A percentile compares a stretch with the other conserved stretches of the same genome.
Evolutionary conservation across 2,888 invertebrate species (phyloP).

Genomic region (Epinotia brunnichana): DNA sequence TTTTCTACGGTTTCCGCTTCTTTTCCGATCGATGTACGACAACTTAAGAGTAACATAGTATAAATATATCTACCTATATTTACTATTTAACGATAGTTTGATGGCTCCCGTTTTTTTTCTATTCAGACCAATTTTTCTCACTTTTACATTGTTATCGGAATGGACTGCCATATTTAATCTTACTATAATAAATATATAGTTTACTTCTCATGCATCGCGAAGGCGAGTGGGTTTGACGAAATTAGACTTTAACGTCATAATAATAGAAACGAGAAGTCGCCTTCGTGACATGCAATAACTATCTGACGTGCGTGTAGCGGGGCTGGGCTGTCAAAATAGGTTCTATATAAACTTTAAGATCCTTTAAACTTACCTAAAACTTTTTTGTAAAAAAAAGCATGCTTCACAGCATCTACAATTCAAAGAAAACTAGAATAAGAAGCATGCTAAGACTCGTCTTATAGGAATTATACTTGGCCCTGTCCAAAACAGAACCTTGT

Average conservation of each 20-base stretch:
- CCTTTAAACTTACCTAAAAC: neutral
- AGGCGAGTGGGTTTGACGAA: too few species aligned
- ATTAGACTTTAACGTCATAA: too few species aligned
- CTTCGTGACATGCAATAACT: too few species aligned
- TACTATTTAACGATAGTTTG: conserved; percentile 68
- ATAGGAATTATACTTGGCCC: neutral
- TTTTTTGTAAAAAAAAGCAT: neutral
- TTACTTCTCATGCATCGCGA: too few species aligned
- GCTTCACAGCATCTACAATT: neutral
- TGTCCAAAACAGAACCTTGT: neutral
- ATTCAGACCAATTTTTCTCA: conserved; percentile 82
- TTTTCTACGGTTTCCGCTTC: conserved; percentile 79
- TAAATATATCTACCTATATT: conserved; percentile 65
- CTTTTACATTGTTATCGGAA: conserved; percentile 75
- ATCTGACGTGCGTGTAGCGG: conserved; percentile 31
- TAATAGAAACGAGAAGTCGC: too few species aligned
- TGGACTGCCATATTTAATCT: conserved; percentile 80
- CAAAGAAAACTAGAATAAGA: neutral
- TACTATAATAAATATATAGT: conserved; percentile 61
- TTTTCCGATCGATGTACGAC: conserved; percentile 75
- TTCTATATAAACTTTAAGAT: neutral
- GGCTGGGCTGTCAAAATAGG: conserved; percentile 5
- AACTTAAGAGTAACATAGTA: conserved; percentile 62
- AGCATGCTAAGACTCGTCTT: neutral
- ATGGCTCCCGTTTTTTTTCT: conserved; percentile 66